Conservation (phyloP, 2,888 invertebrate genomes). For the Netelia virgata region DNA sequence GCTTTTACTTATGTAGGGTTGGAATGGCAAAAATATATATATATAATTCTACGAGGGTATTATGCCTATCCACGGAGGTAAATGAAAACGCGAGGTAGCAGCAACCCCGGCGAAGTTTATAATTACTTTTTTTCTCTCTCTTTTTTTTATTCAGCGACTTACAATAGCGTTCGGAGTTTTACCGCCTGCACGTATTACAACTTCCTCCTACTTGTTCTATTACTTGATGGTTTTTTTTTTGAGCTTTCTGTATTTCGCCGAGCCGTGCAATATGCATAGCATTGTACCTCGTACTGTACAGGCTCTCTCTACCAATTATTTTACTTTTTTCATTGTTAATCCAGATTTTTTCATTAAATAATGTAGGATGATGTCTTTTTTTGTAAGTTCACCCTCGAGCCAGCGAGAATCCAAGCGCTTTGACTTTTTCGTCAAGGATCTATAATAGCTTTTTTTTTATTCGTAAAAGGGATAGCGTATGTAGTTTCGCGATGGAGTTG, state of each 20-base stretch:
- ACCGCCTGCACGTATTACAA: slow-evolving; percentile 60
- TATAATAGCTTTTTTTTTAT: background rate
- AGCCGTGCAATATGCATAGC: background rate
- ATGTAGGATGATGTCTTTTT: slow-evolving; percentile 9
- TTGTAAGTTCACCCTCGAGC: slow-evolving; percentile 3
- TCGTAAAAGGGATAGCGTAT: no score
- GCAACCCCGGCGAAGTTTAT: slow-evolving; percentile 66
- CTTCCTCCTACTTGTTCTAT: slow-evolving; percentile 60
- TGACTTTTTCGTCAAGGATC: background rate
- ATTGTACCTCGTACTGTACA: background rate
- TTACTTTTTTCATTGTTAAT: slow-evolving; percentile 15
- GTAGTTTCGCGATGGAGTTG: no score
- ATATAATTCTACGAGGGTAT: slow-evolving; percentile 30
- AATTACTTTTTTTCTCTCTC: slow-evolving; percentile 65
- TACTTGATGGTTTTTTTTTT: slow-evolving; percentile 52
- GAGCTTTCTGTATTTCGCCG: slow-evolving; percentile 25
- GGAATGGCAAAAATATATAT: slow-evolving; percentile 1
- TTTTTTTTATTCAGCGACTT: slow-evolving; percentile 69
- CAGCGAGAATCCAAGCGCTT: background rate
- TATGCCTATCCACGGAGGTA: slow-evolving; percentile 51
- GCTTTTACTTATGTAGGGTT: background rate
- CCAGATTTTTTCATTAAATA: slow-evolving; percentile 31
- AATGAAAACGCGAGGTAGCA: slow-evolving; percentile 46
- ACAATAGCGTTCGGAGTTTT: slow-evolving; percentile 66
- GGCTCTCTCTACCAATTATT: background rate